Percentiles rank a stretch among this genome's conserved stretches.
Conservation (phyloP, 64 coral and sea anemone genomes). For the Dendrophyllia cribrosa region DNA sequence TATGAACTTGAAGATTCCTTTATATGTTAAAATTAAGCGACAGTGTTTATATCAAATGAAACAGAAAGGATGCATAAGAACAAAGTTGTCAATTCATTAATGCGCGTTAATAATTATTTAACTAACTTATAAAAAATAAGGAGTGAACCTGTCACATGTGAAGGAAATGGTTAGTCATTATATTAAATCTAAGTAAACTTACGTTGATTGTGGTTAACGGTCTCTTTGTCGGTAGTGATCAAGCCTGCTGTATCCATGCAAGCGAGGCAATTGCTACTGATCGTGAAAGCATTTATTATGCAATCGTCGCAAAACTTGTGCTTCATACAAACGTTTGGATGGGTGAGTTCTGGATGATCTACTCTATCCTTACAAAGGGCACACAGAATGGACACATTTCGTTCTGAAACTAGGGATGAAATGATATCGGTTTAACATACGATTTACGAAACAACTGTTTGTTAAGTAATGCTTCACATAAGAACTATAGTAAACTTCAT, state of each 20-base stretch:
- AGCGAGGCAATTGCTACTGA: not conserved
- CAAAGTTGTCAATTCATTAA: no score
- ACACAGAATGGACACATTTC: not conserved
- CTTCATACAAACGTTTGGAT: conserved; percentile 1
- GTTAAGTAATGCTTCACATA: no score
- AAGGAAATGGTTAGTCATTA: not conserved
- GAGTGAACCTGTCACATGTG: no score
- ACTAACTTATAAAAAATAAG: no score
- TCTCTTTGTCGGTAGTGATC: not conserved
- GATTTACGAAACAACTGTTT: no score
- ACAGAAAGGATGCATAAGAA: no score
- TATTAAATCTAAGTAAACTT: not conserved
- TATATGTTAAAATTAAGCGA: no score
- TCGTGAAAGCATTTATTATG: not conserved
- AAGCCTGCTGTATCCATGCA: conserved; percentile 14
- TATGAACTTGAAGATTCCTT: no score
- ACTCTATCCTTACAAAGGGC: conserved; percentile 1
- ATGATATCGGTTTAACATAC: not conserved
- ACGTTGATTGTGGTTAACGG: not conserved
- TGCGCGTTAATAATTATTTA: no score
- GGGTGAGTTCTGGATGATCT: not conserved
- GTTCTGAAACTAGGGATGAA: not conserved
- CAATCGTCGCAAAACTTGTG: conserved; percentile 45
- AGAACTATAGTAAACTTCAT: no score
- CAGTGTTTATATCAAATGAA: no score